Conservation (phyloP, 53 echinoderm and acorn worm genomes). For the Echinometra lucunter region DNA sequence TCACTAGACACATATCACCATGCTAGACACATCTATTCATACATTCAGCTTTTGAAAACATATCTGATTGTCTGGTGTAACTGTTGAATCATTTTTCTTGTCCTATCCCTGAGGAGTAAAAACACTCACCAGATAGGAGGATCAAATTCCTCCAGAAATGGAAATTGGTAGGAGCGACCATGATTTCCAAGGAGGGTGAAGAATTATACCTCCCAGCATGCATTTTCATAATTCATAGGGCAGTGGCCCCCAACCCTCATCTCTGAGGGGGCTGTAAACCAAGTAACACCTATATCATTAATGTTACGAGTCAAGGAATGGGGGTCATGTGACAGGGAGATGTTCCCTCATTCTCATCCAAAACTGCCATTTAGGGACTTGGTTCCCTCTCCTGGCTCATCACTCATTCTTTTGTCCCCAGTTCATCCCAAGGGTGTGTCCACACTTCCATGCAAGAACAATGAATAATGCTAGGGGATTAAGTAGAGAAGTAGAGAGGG, state of each 20-base stretch:
- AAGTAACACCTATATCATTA: slow-evolving; percentile 20
- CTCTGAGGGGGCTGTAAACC: not conserved
- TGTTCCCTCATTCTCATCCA: not conserved
- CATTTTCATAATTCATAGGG: slow-evolving; percentile 18
- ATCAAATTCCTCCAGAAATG: not conserved
- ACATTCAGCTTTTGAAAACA: slow-evolving; percentile 14
- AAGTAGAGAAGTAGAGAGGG: too few species aligned
- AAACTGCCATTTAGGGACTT: slow-evolving; percentile 1
- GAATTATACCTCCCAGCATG: slow-evolving; percentile 30
- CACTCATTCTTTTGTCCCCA: slow-evolving; percentile 16
- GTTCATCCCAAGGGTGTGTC: not conserved
- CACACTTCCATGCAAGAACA: not conserved
- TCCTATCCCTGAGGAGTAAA: not conserved
- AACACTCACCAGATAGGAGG: not conserved
- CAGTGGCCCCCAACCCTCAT: not conserved
- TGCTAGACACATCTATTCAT: not conserved
- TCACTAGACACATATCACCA: not conserved
- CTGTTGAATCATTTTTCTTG: slow-evolving; percentile 15
- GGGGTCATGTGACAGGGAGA: not conserved
- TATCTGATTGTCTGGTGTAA: slow-evolving; percentile 18
- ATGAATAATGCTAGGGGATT: too few species aligned
- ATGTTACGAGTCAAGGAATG: not conserved
- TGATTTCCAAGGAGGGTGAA: slow-evolving; percentile 4
- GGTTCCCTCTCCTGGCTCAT: not conserved
- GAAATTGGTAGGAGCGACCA: slow-evolving; percentile 18